Evolutionary conservation across 2,113 vertebrate genomes (phyloP).

Genomic region (Desmodus rotundus): DNA sequence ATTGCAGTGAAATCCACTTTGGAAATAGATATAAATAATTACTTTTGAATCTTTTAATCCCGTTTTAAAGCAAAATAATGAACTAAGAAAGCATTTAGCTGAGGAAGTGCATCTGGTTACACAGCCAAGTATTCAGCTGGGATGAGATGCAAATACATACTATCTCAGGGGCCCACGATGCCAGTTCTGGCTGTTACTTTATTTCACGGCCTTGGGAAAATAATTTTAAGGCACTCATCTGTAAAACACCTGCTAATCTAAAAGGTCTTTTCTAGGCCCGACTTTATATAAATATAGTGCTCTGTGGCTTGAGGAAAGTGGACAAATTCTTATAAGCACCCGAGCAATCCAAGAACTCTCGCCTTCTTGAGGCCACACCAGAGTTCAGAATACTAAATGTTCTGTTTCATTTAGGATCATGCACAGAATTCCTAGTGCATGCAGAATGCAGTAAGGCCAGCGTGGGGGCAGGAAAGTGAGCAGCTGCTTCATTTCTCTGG

Average conservation of each 20-base stretch:
- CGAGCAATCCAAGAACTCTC: background rate
- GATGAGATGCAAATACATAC: background rate
- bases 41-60: conserved; percentile 40
- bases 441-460: background rate
- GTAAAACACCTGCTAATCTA: background rate
- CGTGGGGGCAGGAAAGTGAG: background rate
- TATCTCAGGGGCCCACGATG: background rate
- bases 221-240: background rate
- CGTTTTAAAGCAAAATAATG: conserved; percentile 58
- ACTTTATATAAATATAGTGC: background rate
- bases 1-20: conserved; percentile 33
- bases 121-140: background rate
- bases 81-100: conserved; percentile 13
- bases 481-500: background rate
- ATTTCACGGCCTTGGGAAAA: background rate
- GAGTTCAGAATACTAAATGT: background rate
- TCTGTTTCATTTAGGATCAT: background rate
- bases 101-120: conserved; percentile 7
- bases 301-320: background rate
- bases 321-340: background rate
- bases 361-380: background rate
- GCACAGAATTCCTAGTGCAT: background rate
- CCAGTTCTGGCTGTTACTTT: background rate
- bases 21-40: conserved; percentile 49
- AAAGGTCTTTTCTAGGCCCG: background rate